Conservation (phyloP, 2,797 vertebrate genomes). For the Parotocinclus haroldoi region DNA sequence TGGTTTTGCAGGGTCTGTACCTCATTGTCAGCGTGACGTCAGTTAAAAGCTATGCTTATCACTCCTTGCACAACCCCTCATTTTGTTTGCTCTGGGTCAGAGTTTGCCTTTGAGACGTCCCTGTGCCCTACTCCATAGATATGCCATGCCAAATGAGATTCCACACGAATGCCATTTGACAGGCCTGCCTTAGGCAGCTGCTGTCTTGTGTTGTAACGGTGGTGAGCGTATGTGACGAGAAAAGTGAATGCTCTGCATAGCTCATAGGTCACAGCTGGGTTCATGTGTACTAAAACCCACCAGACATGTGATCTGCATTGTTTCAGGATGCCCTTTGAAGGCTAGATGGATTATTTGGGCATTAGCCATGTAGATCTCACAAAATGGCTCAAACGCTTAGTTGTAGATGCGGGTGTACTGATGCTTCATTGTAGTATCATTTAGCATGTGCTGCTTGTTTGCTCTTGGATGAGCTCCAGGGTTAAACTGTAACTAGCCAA, state of each 20-base stretch:
- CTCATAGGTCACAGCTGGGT: neutral
- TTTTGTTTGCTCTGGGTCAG: constrained; percentile 9
- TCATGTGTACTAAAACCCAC: constrained; percentile 5
- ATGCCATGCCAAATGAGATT: neutral
- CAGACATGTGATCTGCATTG: neutral
- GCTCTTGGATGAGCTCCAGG: neutral
- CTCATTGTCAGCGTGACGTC: constrained; percentile 9
- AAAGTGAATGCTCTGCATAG: constrained; percentile 29
- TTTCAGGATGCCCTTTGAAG: constrained; percentile 9
- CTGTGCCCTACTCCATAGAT: neutral
- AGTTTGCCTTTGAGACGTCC: constrained; percentile 18
- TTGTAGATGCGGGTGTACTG: neutral
- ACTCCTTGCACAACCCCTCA: neutral
- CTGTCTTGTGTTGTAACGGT: constrained; percentile 24
- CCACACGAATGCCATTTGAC: neutral
- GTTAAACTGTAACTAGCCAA: constrained; percentile 26
- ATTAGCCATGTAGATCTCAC: no score
- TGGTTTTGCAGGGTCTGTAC: constrained; percentile 1
- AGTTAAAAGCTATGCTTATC: constrained; percentile 11
- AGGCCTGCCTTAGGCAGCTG: neutral
- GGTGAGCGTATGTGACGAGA: constrained; percentile 21
- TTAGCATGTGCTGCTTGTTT: no score
- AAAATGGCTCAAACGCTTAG: neutral
- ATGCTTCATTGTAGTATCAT: no score
- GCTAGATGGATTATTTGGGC: neutral